Conservation (phyloP, 2,113 vertebrate genomes). For the Apus apus region DNA sequence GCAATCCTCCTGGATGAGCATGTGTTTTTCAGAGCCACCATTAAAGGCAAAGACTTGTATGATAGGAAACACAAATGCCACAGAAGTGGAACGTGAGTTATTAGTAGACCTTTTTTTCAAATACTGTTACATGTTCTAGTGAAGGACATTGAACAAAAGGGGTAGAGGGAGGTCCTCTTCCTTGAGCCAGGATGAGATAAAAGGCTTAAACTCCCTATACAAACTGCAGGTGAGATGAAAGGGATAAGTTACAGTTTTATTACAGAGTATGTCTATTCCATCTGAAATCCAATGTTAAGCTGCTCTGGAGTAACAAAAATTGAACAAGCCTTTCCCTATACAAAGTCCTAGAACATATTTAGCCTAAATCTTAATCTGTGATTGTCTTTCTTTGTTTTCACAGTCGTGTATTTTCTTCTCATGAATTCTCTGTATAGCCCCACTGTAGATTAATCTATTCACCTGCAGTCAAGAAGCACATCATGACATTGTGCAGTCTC, state of each 20-base stretch:
- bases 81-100: background rate
- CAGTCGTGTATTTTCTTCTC: background rate
- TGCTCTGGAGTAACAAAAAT: background rate
- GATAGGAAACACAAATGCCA: background rate
- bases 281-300: background rate
- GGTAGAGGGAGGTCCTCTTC: background rate
- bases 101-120: background rate
- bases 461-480: background rate
- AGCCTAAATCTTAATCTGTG: background rate
- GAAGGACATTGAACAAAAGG: background rate
- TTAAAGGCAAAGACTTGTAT: background rate
- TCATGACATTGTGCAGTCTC: rapidly evolving
- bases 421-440: background rate
- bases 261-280: background rate
- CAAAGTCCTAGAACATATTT: background rate
- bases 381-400: background rate
- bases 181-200: background rate
- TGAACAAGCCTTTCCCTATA: background rate
- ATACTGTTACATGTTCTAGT: background rate
- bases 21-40: background rate
- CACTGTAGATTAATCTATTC: rapidly evolving
- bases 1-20: background rate
- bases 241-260: background rate
- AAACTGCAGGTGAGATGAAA: background rate
- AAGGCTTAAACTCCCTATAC: background rate